Conservation (phyloP, 23 tunicate genomes). For the Clavelina lepadiformis region DNA sequence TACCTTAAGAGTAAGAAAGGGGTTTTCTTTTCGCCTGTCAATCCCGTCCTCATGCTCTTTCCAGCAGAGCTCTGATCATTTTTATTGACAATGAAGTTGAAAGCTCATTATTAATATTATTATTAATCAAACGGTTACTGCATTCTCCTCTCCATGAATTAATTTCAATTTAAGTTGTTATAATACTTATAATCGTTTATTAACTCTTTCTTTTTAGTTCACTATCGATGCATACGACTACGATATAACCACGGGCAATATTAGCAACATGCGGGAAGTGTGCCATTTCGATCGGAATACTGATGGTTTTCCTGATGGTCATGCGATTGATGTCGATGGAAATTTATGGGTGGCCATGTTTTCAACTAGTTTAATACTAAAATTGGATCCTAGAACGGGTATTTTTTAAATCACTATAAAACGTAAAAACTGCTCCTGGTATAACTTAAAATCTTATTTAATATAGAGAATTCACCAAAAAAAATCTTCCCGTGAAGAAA, state of each 20-base stretch:
- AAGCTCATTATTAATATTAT: background rate
- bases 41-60: background rate
- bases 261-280: conserved; percentile 35
- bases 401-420: background rate
- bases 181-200: background rate
- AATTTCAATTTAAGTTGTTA: too few species aligned
- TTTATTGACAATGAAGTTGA: background rate
- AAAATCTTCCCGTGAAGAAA: too few species aligned
- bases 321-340: conserved; percentile 80
- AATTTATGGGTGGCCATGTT: conserved; percentile 93
- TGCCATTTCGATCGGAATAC: conserved; percentile 33
- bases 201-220: conserved; percentile 22
- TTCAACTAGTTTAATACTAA: conserved; percentile 42
- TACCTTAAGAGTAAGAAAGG: conserved; percentile 31
- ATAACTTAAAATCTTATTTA: background rate
- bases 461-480: background rate
- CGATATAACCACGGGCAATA: conserved; percentile 52
- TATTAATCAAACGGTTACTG: too few species aligned
- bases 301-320: conserved; percentile 89
- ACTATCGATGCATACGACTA: conserved; percentile 73
- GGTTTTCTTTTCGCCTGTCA: background rate
- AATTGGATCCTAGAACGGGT: conserved; percentile 74
- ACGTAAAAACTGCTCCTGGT: background rate
- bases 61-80: background rate
- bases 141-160: background rate